These are phyloP conservation scores for Anniella stebbinsi DNA, from an alignment of 2,797 vertebrate species.

Conservation along the genomic window DNA sequence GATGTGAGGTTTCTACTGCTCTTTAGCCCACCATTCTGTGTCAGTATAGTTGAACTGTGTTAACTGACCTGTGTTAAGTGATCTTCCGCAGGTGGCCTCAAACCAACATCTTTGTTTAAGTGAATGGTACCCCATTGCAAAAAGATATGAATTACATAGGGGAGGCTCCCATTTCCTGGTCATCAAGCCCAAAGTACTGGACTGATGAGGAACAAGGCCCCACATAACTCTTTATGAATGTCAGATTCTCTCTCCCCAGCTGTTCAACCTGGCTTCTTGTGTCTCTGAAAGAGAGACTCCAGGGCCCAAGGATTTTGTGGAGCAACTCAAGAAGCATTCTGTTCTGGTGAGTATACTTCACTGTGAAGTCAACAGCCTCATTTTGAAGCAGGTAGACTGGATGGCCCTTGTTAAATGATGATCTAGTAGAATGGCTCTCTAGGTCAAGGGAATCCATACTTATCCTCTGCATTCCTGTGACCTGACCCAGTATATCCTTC, in stretches of 20 bases:
- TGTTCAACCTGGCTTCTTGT: constrained; percentile 17
- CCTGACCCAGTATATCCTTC: not conserved
- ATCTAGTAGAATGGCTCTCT: not conserved
- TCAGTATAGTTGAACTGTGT: not conserved
- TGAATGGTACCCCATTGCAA: not conserved
- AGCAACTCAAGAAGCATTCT: constrained; percentile 24
- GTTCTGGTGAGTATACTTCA: constrained; percentile 60
- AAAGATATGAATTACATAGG: too few species aligned
- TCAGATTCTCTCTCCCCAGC: constrained; percentile 22
- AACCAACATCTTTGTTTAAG: not conserved
- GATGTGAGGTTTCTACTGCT: too few species aligned
- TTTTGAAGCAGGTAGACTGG: not conserved
- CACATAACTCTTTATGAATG: not conserved
- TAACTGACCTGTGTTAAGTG: not conserved
- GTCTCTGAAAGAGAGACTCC: not conserved
- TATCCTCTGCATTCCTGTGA: too few species aligned
- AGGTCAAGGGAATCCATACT: not conserved
- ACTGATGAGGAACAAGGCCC: not conserved
- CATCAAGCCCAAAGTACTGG: not conserved
- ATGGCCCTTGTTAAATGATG: not conserved
- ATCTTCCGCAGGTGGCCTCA: not conserved
- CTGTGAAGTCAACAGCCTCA: fast-evolving
- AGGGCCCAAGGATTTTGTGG: constrained; percentile 35
- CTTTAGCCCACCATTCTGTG: not conserved
- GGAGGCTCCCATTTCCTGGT: not conserved